A percentile compares a stretch with the other conserved stretches of the same genome.
Evolutionary conservation across 1,140 invertebrate species (phyloP).

Genomic region (Diplogasteroides magnus): DNA sequence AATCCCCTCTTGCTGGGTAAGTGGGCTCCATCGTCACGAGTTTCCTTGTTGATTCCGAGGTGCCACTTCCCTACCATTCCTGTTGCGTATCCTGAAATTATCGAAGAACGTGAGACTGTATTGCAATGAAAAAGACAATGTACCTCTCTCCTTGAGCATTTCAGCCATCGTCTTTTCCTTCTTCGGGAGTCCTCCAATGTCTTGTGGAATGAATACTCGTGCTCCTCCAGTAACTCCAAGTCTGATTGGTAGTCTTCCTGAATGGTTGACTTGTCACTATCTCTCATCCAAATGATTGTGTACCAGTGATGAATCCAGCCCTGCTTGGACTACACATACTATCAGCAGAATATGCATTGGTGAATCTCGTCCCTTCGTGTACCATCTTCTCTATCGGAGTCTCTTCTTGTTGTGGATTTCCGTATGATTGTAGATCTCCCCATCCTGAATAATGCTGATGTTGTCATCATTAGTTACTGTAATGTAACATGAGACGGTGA

Average conservation of each 20-base stretch:
- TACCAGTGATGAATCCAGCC: slow-evolving; percentile 53
- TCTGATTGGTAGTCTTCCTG: slow-evolving; percentile 37
- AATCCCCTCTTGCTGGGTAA: slow-evolving; percentile 43
- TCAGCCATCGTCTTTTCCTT: slow-evolving; percentile 38
- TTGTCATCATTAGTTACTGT: too few relatives aligned
- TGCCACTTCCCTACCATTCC: slow-evolving; percentile 47
- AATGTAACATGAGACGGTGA: too few relatives aligned
- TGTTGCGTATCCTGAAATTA: slow-evolving; percentile 30
- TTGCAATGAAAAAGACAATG: neutral
- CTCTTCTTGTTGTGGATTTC: slow-evolving; percentile 53
- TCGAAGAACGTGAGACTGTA: slow-evolving; percentile 9
- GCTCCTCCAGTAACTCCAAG: slow-evolving; percentile 34
- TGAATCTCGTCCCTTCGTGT: slow-evolving; percentile 46
- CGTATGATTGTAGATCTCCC: slow-evolving; percentile 49
- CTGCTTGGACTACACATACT: slow-evolving; percentile 49
- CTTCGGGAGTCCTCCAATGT: slow-evolving; percentile 40
- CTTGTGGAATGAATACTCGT: slow-evolving; percentile 35
- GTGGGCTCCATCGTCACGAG: slow-evolving; percentile 44
- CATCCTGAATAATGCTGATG: slow-evolving; percentile 42
- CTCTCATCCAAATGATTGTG: neutral
- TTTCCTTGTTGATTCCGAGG: slow-evolving; percentile 51
- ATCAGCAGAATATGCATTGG: slow-evolving; percentile 54
- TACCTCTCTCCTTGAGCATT: slow-evolving; percentile 32
- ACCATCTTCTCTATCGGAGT: slow-evolving; percentile 40
- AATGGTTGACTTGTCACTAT: slow-evolving; percentile 13